phyloP scores from a whole-genome alignment of 1,140 invertebrate species.

The Pseudomyrmex gracilis region DNA sequence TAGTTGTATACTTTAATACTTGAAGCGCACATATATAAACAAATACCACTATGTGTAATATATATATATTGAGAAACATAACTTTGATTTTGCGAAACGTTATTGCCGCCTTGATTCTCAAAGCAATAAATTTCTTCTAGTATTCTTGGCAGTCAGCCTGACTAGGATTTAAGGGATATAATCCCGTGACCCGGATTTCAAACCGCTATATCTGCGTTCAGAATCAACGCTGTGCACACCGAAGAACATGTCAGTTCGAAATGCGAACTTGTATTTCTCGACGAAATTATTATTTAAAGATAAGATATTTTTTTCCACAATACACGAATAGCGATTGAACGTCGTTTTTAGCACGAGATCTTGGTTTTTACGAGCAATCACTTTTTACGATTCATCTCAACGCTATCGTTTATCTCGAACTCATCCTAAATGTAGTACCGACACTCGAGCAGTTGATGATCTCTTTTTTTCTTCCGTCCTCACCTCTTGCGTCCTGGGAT shows the following conservation, averaged over 20 bases:
- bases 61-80: constrained; percentile 51
- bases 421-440: constrained; percentile 56
- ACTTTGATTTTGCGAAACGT: constrained; percentile 28
- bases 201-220: constrained; percentile 6
- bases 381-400: constrained; percentile 67
- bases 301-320: neutral
- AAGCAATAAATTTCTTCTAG: constrained; percentile 56
- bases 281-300: constrained; percentile 17
- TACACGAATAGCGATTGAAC: constrained; percentile 6
- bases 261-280: constrained; percentile 23
- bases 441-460: constrained; percentile 48
- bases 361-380: constrained; percentile 68
- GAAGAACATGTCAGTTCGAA: constrained; percentile 23
- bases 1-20: constrained; percentile 5
- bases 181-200: constrained; percentile 48
- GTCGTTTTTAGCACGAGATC: constrained; percentile 29
- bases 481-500: constrained; percentile 15
- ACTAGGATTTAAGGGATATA: constrained; percentile 60
- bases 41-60: constrained; percentile 16
- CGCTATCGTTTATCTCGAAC: constrained; percentile 63
- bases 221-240: constrained; percentile 2
- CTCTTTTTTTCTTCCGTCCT: constrained; percentile 41
- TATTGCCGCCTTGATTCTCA: constrained; percentile 58
- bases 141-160: constrained; percentile 60
- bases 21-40: constrained; percentile 13